These are phyloP conservation scores for Syngnathus floridae DNA, from an alignment of 2,113 vertebrate genomes.

Conservation along the genomic window DNA sequence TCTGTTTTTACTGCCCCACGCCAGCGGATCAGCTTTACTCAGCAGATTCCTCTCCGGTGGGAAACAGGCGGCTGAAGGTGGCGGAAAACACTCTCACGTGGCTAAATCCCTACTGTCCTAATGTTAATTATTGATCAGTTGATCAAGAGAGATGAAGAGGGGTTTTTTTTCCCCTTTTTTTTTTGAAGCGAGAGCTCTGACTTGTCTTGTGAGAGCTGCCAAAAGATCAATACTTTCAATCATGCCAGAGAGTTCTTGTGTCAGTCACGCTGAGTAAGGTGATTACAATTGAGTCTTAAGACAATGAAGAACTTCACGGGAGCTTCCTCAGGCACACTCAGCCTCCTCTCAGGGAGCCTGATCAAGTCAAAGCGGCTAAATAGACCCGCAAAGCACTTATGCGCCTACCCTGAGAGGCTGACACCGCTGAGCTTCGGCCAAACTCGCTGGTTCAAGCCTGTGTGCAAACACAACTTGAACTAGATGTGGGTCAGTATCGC, in stretches of 20 bases:
- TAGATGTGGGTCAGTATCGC: background rate
- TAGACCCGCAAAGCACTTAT: slow-evolving; percentile 51
- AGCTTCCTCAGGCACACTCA: slow-evolving; percentile 77
- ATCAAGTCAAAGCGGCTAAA: slow-evolving; percentile 81
- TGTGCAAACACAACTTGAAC: slow-evolving; percentile 10
- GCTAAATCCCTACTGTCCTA: slow-evolving; percentile 68
- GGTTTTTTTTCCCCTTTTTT: slow-evolving; percentile 54
- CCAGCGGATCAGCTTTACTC: slow-evolving; percentile 87
- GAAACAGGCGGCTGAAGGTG: slow-evolving; percentile 72
- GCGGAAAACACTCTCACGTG: slow-evolving; percentile 58
- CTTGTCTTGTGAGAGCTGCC: slow-evolving; percentile 62
- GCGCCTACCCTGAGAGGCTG: slow-evolving; percentile 49
- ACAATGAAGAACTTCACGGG: slow-evolving; percentile 85
- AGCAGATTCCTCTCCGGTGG: slow-evolving; percentile 83
- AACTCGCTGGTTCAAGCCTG: slow-evolving; percentile 31
- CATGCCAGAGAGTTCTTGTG: slow-evolving; percentile 83
- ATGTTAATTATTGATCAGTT: slow-evolving; percentile 92
- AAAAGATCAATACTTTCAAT: slow-evolving; percentile 94
- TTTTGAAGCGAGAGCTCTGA: slow-evolving; percentile 77
- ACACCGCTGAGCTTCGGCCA: slow-evolving; percentile 10
- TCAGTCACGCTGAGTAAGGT: slow-evolving; percentile 88
- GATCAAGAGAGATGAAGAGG: slow-evolving; percentile 97
- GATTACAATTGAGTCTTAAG: slow-evolving; percentile 96
- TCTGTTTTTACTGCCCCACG: slow-evolving; percentile 77
- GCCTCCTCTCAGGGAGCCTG: slow-evolving; percentile 77